Conservation (phyloP, 2,113 vertebrate genomes). For the Phoxinus phoxinus region DNA sequence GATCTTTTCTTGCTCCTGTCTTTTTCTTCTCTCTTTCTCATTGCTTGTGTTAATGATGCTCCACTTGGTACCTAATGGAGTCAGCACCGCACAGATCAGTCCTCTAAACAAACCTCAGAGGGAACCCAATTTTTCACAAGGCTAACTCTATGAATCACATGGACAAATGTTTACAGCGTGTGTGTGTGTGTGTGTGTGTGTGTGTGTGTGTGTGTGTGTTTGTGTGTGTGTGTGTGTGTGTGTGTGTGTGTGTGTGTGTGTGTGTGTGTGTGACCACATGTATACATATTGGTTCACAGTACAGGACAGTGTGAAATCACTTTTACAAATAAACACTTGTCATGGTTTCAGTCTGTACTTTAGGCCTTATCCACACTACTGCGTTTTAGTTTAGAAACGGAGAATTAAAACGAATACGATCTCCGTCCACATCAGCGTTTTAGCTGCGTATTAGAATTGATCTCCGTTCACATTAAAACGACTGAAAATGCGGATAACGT, state of each 20-base stretch:
- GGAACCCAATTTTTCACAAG: constrained; percentile 60
- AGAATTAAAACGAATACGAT: too few species aligned
- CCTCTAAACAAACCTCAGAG: constrained; percentile 63
- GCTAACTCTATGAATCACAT: constrained; percentile 53
- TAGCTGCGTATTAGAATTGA: too few species aligned
- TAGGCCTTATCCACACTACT: too few species aligned
- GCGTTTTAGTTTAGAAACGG: too few species aligned
- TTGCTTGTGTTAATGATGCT: constrained; percentile 62
- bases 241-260: not conserved
- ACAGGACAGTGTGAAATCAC: not conserved
- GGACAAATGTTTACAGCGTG: not conserved
- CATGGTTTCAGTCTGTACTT: not conserved
- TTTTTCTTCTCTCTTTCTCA: constrained; percentile 32
- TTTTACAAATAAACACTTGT: not conserved
- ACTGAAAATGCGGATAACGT: too few species aligned
- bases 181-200: not conserved
- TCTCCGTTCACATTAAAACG: too few species aligned
- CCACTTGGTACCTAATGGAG: constrained; percentile 76
- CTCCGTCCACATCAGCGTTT: too few species aligned
- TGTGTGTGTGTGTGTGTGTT: not conserved
- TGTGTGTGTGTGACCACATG: not conserved
- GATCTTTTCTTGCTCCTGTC: constrained; percentile 11
- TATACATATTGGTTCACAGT: not conserved
- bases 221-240: not conserved
- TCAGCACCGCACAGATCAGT: constrained; percentile 67